These are phyloP conservation scores for Cirrhinus mrigala DNA, from an alignment of 2,797 vertebrate genomes.

Conservation along the genomic window DNA sequence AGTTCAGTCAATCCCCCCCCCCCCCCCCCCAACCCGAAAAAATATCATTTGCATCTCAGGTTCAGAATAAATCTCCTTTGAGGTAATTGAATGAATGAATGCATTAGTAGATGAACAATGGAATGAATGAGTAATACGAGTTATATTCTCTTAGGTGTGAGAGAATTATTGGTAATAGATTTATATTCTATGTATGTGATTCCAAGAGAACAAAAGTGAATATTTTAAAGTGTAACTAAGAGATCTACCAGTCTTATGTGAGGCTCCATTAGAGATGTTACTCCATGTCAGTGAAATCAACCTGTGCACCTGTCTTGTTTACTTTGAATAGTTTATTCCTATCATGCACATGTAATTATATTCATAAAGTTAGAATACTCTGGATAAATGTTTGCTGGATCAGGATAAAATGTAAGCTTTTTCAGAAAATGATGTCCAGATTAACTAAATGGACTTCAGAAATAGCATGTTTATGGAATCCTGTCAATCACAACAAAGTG, in stretches of 20 bases:
- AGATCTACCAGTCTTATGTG: not conserved
- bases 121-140: not conserved
- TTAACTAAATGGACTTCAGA: not conserved
- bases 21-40: no score
- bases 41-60: not conserved
- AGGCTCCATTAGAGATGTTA: not conserved
- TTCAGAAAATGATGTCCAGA: not conserved
- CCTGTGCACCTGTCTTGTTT: not conserved
- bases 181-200: not conserved
- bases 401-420: not conserved
- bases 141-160: not conserved
- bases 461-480: not conserved
- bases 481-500: not conserved
- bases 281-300: not conserved
- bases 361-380: not conserved
- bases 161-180: not conserved
- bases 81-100: conserved; percentile 18
- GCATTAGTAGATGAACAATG: not conserved
- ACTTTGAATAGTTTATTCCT: not conserved
- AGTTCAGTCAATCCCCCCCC: conserved; percentile 3
- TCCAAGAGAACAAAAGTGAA: not conserved
- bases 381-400: not conserved
- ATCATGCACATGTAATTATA: not conserved
- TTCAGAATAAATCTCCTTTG: conserved; percentile 8
- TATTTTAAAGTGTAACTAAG: not conserved